Conservation (phyloP, 2,888 invertebrate genomes). For the Drosophila yooni region DNA sequence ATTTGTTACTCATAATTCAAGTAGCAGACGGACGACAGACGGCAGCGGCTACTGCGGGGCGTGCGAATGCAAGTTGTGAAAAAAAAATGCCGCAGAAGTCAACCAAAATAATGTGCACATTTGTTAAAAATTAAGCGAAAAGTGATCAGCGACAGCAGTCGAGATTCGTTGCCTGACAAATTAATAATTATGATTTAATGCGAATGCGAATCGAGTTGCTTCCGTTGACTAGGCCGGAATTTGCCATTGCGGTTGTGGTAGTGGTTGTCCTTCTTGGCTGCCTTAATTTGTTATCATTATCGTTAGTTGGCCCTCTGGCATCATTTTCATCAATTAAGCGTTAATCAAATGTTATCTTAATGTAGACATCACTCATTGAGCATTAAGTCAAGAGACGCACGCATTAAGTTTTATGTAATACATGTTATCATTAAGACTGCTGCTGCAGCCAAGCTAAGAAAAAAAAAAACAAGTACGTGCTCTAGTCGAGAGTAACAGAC, state of each 20-base stretch:
- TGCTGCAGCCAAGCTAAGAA: background rate
- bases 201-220: conserved; percentile 26
- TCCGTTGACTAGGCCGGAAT: conserved; percentile 25
- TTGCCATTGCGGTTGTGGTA: conserved; percentile 1
- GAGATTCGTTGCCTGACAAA: conserved; percentile 36
- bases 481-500: background rate
- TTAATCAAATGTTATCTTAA: conserved; percentile 72
- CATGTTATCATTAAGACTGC: conserved; percentile 57
- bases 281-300: conserved; percentile 59
- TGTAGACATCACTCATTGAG: conserved; percentile 70
- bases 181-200: conserved; percentile 60
- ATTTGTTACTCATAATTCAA: conserved; percentile 75
- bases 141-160: conserved; percentile 28
- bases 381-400: conserved; percentile 32
- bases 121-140: conserved; percentile 63
- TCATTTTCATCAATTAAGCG: conserved; percentile 71
- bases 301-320: conserved; percentile 61
- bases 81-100: background rate
- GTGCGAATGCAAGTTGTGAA: conserved; percentile 32
- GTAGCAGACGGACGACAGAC: conserved; percentile 25
- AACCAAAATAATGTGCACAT: conserved; percentile 65
- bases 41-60: conserved; percentile 37
- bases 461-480: background rate
- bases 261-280: conserved; percentile 56
- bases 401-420: conserved; percentile 71